phyloP scores from a whole-genome alignment of 1,140 invertebrate genomes.

The Apis florea region DNA sequence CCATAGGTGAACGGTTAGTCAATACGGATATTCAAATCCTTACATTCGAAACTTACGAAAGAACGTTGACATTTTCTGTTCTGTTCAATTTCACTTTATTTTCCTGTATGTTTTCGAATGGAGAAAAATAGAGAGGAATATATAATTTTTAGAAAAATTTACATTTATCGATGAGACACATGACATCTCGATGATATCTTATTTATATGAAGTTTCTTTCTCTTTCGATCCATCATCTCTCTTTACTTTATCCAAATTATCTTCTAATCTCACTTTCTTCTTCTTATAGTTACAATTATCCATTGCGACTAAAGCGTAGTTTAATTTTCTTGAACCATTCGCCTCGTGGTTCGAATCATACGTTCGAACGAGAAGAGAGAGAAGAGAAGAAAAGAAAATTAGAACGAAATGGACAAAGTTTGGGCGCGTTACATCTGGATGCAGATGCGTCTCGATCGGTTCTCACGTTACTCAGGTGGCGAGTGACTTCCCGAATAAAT shows the following conservation, averaged over 20 bases:
- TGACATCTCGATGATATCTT: no score
- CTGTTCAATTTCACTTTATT: neutral
- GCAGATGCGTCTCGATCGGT: constrained; percentile 64
- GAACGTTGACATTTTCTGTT: neutral
- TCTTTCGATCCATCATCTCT: no score
- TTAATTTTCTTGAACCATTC: no score
- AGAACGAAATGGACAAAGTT: constrained; percentile 42
- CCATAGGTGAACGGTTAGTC: constrained; percentile 53
- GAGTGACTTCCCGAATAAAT: constrained; percentile 74
- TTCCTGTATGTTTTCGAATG: neutral
- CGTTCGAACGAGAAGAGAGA: neutral
- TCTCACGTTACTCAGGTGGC: constrained; percentile 75
- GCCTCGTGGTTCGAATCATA: neutral
- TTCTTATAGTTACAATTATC: no score
- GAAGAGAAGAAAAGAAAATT: constrained; percentile 37
- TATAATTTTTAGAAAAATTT: neutral
- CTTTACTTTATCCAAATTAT: no score
- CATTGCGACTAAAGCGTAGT: no score
- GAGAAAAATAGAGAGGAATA: neutral
- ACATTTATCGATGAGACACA: no score
- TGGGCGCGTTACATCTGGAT: constrained; percentile 63
- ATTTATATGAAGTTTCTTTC: no score
- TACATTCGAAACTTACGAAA: neutral
- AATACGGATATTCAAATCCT: constrained; percentile 59
- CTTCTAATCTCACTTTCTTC: no score